Base-by-base conservation (phyloP, 1,140 invertebrate species). In the Phocides pigmalion region DNA sequence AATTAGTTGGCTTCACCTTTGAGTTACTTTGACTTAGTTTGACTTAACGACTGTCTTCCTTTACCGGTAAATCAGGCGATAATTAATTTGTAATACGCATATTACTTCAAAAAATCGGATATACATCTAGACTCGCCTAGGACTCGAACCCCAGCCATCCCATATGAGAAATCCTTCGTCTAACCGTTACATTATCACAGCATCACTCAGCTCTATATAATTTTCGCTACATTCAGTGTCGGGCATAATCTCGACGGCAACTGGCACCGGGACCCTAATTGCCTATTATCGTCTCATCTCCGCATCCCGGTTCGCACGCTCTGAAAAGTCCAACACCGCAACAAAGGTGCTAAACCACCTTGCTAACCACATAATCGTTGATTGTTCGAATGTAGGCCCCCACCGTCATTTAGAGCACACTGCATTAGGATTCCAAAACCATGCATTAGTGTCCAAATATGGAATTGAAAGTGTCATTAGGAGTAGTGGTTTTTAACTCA, bases 301-400 rank as follows among this genome's bases (percentile, higher is more conserved):
- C 17, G 35, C 56, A 51, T 66, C 63, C 56, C 56, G 46, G 28
- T 66, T 74, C 66, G 62, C 72, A 72, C 72, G 72, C 72, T 74
- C 72, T 68, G 56, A 65, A 72, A 62, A 62, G 28, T 58, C 20
- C 15, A 41, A 47, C 62, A 61, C 54, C 54, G 54, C 28, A 22
- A 68, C 64, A 66, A 66, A 68, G 49, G 41, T 64, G 41, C 51
- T 46, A 39, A 19, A 41, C 51, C 51, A 41, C 51, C 37, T 37
- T 19, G 19, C 32, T 20, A n/a, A 37, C 51, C 51, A 41, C 51
- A 54, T 54, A 54, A 54, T 54, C 51, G 51, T 16, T 54, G 51
- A 54, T 54, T 56, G 51, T 56, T 56, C 51, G 51, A 56, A 56
- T 56, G 51, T 56, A 56, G 51, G 20, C 15, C 51, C 37, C 37